These are phyloP conservation scores for Lepilemur ruficaudatus DNA, from an alignment of 2,797 vertebrate genomes.

Conservation along the genomic window DNA sequence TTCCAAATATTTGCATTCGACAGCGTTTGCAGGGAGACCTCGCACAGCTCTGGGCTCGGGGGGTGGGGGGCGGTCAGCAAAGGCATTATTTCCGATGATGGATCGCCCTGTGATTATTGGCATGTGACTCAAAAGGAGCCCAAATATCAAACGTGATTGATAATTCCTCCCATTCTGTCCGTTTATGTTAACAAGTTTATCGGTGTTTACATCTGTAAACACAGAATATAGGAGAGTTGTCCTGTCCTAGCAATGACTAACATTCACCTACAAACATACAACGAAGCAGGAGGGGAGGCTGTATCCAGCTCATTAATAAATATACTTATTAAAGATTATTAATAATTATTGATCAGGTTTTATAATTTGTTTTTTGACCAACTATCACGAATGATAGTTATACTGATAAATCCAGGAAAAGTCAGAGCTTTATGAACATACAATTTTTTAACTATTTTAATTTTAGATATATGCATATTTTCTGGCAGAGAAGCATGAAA, in stretches of 20 bases:
- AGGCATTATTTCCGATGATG: too few species aligned
- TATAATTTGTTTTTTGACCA: neutral
- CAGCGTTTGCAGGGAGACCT: neutral
- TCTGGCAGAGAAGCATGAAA: neutral
- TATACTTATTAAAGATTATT: neutral
- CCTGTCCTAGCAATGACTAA: neutral
- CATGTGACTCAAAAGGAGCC: neutral
- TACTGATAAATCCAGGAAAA: neutral
- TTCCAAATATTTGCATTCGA: neutral
- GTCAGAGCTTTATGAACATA: neutral
- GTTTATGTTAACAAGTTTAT: neutral
- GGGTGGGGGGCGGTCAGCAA: accelerated
- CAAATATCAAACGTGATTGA: neutral
- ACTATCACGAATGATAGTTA: neutral
- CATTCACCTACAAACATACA: neutral
- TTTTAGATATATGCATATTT: neutral
- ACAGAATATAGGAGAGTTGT: neutral
- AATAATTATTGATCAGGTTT: neutral
- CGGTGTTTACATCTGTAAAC: neutral
- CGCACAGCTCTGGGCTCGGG: too few species aligned
- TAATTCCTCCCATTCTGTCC: neutral
- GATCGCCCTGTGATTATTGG: neutral
- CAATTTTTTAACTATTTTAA: neutral
- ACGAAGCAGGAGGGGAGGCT: neutral
- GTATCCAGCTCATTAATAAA: too few species aligned